Evolutionary conservation across 2,797 vertebrate genomes (phyloP), one percentile per base, ranked within the genome.

Genomic region (Hippocampus kuda): DNA sequence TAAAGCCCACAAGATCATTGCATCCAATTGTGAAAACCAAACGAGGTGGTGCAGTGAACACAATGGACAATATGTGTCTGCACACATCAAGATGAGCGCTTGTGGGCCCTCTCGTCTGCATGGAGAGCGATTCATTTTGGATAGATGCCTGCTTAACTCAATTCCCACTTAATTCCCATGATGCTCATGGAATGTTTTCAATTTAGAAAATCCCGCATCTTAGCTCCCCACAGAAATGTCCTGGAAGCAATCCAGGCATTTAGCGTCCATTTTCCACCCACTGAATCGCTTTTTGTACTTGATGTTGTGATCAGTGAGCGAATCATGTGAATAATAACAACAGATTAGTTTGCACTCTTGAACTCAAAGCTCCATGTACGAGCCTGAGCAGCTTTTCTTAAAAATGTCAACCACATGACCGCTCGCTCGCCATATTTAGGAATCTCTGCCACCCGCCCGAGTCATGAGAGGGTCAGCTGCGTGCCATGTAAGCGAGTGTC

Each of bases 391-490:
- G 63, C 44, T 65, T 65, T 65, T 24, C 63, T 24, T 2, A 65
- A 48, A 48, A 48, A 49, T 65, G 24, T 48, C 63, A 18, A n/a
- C 66, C 65, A 63, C 42, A 51, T 56, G 69, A 80, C n/a, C 66
- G 8, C 74, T 76, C n/a, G 26, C 76, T 75, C 22, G n/a, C 77
- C 85, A 86, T 83, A 87, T 86, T 88, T 83, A 74, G 74, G 70
- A 73, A 41, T 30, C 75, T 38, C 57, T 38, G 27, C 59, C 59
- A 75, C 79, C 67, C 69, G 73, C 42, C 61, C 56, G 74, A 77
- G 72, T 77, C 78, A 79, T 62, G 51, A 62, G 30, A 57, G 68
- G 75, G 74, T 80, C 82, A 70, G 60, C n/a, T 46, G 48, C 67
- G 65, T 68, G 69, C 30, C 20, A 51, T 51, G 49, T 53, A 26